A percentile compares a stretch with the other conserved stretches of the same genome.
Conservation (phyloP, 1,140 invertebrate species). For the Tetramorium alpestre region DNA sequence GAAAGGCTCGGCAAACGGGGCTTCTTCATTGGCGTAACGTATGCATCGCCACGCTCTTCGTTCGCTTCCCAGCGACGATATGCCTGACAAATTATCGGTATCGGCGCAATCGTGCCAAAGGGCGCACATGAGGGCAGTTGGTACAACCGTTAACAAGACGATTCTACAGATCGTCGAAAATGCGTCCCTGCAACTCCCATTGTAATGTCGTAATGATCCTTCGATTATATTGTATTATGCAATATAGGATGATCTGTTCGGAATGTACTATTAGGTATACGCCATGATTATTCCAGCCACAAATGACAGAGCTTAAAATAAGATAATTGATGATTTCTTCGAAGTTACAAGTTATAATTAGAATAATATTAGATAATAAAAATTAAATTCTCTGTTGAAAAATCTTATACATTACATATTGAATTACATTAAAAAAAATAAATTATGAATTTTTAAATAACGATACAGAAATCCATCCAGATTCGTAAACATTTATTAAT, state of each 20-base stretch:
- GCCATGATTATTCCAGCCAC: neutral
- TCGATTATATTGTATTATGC: neutral
- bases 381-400: neutral
- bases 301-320: neutral
- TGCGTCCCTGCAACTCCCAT: neutral
- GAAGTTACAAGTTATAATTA: neutral
- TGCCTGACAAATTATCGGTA: slow-evolving; percentile 72
- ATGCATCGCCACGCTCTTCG: slow-evolving; percentile 33
- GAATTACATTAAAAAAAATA: neutral
- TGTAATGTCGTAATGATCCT: neutral
- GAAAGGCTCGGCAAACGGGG: slow-evolving; percentile 73
- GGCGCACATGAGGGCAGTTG: neutral
- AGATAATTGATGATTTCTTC: neutral
- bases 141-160: neutral
- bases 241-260: neutral
- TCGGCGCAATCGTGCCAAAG: slow-evolving; percentile 52
- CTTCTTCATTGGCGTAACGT: slow-evolving; percentile 57
- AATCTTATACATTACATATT: neutral
- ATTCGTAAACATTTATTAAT: neutral
- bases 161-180: neutral
- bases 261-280: neutral
- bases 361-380: neutral
- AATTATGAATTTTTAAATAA: neutral
- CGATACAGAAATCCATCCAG: neutral
- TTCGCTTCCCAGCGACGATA: slow-evolving; percentile 53